Conservation (phyloP, 1,140 invertebrate species). For the Drosophila sproati region DNA sequence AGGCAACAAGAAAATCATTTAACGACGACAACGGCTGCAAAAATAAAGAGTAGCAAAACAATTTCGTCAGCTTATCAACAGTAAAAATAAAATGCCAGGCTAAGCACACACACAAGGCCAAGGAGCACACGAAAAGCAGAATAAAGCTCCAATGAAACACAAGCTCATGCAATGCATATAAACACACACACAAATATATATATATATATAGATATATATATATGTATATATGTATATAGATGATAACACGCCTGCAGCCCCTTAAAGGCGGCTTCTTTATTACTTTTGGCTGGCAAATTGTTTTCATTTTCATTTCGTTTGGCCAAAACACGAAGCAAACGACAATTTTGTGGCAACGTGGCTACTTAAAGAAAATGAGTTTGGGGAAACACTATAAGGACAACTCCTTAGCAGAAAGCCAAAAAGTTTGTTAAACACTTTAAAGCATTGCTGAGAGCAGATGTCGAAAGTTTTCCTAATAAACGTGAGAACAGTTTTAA, state of each 20-base stretch:
- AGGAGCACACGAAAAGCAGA: conserved; percentile 38
- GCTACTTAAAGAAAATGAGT: conserved; percentile 55
- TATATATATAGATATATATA: neutral
- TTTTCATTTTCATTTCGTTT: conserved; percentile 60
- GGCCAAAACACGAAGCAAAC: conserved; percentile 1
- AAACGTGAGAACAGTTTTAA: no score
- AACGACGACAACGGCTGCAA: conserved; percentile 19
- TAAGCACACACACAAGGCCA: conserved; percentile 53
- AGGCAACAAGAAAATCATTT: conserved; percentile 42
- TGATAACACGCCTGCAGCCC: conserved; percentile 6
- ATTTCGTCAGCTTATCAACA: conserved; percentile 78
- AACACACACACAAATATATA: conserved; percentile 17
- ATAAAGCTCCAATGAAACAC: conserved; percentile 67
- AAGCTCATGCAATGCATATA: conserved; percentile 33
- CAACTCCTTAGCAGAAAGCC: neutral
- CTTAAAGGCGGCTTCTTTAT: conserved; percentile 60
- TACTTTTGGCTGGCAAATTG: conserved; percentile 62
- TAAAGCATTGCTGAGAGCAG: neutral
- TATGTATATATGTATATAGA: conserved; percentile 11
- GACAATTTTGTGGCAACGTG: neutral
- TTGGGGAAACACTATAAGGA: conserved; percentile 32
- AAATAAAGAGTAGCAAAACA: conserved; percentile 46
- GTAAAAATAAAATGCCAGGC: conserved; percentile 71
- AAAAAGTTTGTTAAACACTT: neutral
- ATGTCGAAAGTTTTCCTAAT: neutral